Percentiles rank a stretch among this genome's conserved stretches.
phyloP scores from a whole-genome alignment of 2,888 invertebrate genomes.

The Iphiclides podalirius region DNA sequence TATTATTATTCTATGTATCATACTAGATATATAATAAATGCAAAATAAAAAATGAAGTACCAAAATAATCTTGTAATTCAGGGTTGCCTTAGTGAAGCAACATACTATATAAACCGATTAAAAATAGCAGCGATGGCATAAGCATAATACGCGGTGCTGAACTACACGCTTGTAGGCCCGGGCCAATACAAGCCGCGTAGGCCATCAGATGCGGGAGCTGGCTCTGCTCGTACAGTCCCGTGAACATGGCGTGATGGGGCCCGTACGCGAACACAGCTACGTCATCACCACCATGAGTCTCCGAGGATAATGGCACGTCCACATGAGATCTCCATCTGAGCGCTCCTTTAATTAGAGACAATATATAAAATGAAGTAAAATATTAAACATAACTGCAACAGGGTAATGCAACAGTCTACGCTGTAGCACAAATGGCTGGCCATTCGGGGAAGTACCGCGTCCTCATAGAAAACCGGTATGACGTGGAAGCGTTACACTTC shows the following conservation, averaged over 20 bases:
- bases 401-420: too few species aligned
- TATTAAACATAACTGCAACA: too few species aligned
- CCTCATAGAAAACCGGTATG: too few species aligned
- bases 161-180: constrained; percentile 59
- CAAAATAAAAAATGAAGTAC: too few species aligned
- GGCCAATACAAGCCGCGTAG: constrained; percentile 86
- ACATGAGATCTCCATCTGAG: constrained; percentile 52
- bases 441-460: too few species aligned
- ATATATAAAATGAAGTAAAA: not conserved
- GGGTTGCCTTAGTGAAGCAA: too few species aligned
- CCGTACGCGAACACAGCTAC: constrained; percentile 86
- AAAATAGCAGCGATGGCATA: not conserved
- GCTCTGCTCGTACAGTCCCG: constrained; percentile 88
- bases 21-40: too few species aligned
- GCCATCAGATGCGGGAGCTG: constrained; percentile 87
- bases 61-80: too few species aligned
- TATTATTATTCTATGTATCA: too few species aligned
- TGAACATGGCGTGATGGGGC: constrained; percentile 86
- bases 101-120: not conserved
- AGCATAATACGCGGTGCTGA: constrained; percentile 82
- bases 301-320: constrained; percentile 77
- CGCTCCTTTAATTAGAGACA: constrained; percentile 27
- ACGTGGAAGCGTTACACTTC: too few species aligned
- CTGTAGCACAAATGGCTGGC: too few species aligned
- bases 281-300: constrained; percentile 90